Conservation (phyloP, 2,797 vertebrate genomes). For the Microchirus variegatus region DNA sequence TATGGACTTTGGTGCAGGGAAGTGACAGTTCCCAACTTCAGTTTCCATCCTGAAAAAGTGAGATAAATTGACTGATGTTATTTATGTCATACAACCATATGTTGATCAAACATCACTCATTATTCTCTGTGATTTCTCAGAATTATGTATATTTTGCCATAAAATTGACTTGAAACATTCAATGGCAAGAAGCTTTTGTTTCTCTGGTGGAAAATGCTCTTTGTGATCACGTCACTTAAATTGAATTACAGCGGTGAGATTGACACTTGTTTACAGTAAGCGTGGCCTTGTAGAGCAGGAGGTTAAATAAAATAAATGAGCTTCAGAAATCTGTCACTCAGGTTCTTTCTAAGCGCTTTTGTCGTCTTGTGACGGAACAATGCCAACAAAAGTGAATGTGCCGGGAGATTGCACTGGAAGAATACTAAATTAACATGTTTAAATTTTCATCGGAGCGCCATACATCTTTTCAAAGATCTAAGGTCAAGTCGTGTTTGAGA, state of each 20-base stretch:
- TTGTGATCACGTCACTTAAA: slow-evolving; percentile 49
- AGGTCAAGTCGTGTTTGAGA: slow-evolving; percentile 72
- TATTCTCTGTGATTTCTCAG: slow-evolving; percentile 9
- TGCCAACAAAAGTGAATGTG: slow-evolving; percentile 1
- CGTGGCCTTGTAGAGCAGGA: slow-evolving; percentile 9
- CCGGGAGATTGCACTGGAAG: slow-evolving; percentile 17
- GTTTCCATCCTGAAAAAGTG: too few relatives aligned
- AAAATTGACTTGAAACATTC: slow-evolving; percentile 22
- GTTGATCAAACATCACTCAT: slow-evolving; percentile 1
- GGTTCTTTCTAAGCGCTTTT: background rate
- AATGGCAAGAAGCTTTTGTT: slow-evolving; percentile 31
- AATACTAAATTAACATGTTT: slow-evolving; percentile 55
- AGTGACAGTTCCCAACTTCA: too few relatives aligned
- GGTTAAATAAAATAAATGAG: too few relatives aligned
- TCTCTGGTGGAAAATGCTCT: slow-evolving; percentile 15
- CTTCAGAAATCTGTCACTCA: background rate
- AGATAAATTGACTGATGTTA: too few relatives aligned
- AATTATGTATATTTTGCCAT: slow-evolving; percentile 4
- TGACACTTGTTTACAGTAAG: slow-evolving; percentile 38
- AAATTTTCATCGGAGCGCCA: slow-evolving; percentile 55
- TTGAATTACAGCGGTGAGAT: slow-evolving; percentile 39
- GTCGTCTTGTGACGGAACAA: slow-evolving; percentile 13
- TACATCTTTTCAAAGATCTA: slow-evolving; percentile 49
- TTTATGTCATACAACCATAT: too few relatives aligned
- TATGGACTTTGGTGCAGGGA: too few relatives aligned